Evolutionary conservation across 2,888 invertebrate species (phyloP).

Genomic region (Melanotus villosus): DNA sequence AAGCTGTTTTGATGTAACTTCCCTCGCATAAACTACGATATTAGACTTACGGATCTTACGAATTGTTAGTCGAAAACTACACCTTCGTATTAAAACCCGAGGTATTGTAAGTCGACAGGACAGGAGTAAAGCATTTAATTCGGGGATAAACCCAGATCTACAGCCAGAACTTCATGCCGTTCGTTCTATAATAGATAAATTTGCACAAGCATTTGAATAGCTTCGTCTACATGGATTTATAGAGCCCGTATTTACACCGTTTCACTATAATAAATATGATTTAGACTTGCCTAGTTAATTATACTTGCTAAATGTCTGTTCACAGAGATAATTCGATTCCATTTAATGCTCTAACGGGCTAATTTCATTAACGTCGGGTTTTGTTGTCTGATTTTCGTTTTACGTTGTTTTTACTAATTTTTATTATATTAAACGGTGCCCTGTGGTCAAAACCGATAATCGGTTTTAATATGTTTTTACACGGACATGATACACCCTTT

Average conservation of each 20-base stretch:
- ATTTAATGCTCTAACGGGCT: slow-evolving; percentile 26
- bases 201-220: slow-evolving; percentile 25
- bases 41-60: no score
- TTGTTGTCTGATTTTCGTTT: slow-evolving; percentile 3
- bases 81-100: not conserved
- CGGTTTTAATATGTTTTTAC: no score
- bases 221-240: slow-evolving; percentile 23
- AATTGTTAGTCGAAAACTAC: not conserved
- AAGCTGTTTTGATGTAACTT: no score
- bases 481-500: no score
- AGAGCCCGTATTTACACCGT: slow-evolving; percentile 24
- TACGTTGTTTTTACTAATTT: not conserved
- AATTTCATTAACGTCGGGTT: slow-evolving; percentile 8
- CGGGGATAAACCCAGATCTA: not conserved
- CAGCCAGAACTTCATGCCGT: not conserved
- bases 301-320: slow-evolving; percentile 33
- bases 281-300: slow-evolving; percentile 31
- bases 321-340: slow-evolving; percentile 29
- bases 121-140: not conserved
- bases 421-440: no score
- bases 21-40: no score
- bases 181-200: slow-evolving; percentile 15
- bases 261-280: slow-evolving; percentile 31
- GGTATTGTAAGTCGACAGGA: not conserved
- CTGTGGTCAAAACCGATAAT: no score